Conservation (phyloP, 1,140 invertebrate species). For the Drosophila saltans region DNA sequence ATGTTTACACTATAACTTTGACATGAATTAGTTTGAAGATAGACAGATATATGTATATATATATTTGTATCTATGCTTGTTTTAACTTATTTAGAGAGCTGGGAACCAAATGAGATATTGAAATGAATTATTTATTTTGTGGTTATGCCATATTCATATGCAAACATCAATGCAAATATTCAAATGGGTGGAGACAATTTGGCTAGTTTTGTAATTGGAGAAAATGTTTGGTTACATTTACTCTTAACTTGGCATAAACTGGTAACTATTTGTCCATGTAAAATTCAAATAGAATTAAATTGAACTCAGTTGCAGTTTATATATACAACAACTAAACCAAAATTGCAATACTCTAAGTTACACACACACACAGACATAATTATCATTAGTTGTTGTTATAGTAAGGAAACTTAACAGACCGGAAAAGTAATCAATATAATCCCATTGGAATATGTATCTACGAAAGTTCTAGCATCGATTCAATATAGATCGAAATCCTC, state of each 20-base stretch:
- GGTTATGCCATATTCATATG: conserved; percentile 37
- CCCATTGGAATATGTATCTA: too few relatives aligned
- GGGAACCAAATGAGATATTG: not conserved
- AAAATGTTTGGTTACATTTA: conserved; percentile 14
- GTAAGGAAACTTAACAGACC: too few relatives aligned
- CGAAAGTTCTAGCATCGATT: too few relatives aligned
- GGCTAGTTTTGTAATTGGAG: conserved; percentile 46
- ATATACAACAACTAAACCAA: not conserved
- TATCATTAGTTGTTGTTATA: too few relatives aligned
- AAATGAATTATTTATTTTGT: conserved; percentile 71
- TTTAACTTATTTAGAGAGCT: not conserved
- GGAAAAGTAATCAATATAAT: too few relatives aligned
- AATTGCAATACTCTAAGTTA: too few relatives aligned
- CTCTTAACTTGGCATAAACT: conserved; percentile 4
- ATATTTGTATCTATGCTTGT: not conserved
- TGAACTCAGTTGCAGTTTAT: not conserved
- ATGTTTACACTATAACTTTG: conserved; percentile 54
- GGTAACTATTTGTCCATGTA: not conserved
- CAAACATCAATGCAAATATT: conserved; percentile 25
- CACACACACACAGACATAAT: too few relatives aligned
- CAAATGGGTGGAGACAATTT: conserved; percentile 28
- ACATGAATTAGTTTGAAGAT: conserved; percentile 12
- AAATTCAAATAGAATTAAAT: conserved; percentile 33
- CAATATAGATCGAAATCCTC: too few relatives aligned
- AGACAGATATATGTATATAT: not conserved